These are phyloP conservation scores for Parnassius smintheus DNA, from an alignment of 2,888 invertebrate species.

Conservation along the genomic window DNA sequence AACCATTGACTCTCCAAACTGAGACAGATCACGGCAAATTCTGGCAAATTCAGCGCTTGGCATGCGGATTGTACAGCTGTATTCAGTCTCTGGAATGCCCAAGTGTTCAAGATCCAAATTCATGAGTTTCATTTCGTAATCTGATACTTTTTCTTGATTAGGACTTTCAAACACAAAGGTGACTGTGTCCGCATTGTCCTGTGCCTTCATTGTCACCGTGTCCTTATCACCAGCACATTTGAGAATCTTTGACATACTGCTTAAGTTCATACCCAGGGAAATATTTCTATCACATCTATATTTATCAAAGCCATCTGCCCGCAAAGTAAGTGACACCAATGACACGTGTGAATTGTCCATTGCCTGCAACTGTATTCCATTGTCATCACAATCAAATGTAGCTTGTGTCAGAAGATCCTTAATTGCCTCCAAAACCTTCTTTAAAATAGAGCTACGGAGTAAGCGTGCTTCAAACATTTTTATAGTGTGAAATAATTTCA, in stretches of 20 bases:
- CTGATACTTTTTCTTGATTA: constrained; percentile 96
- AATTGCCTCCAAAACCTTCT: constrained; percentile 98
- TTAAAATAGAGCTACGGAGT: constrained; percentile 93
- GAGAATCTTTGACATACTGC: constrained; percentile 97
- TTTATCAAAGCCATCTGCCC: constrained; percentile 98
- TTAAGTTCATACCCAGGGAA: constrained; percentile 98
- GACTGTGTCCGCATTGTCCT: constrained; percentile 97
- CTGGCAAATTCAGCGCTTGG: constrained; percentile 97
- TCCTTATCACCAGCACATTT: constrained; percentile 99
- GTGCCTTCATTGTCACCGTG: constrained; percentile 97
- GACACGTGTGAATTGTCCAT: constrained; percentile 99
- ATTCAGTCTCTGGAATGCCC: constrained; percentile 95
- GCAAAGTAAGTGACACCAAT: constrained; percentile 94
- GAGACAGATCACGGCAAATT: constrained; percentile 97
- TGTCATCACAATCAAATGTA: constrained; percentile 98
- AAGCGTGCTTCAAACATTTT: constrained; percentile 99
- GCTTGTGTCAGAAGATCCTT: constrained; percentile 99
- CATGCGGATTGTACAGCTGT: constrained; percentile 97
- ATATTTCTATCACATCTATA: constrained; percentile 98
- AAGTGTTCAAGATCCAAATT: constrained; percentile 99
- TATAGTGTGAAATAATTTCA: constrained; percentile 11
- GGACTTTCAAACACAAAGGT: constrained; percentile 98
- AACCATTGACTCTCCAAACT: constrained; percentile 98
- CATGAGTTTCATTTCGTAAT: constrained; percentile 99
- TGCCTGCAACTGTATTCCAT: constrained; percentile 92